Evolutionary conservation across 2,113 vertebrate genomes (phyloP).

Genomic region (Eubucco bourcierii): DNA sequence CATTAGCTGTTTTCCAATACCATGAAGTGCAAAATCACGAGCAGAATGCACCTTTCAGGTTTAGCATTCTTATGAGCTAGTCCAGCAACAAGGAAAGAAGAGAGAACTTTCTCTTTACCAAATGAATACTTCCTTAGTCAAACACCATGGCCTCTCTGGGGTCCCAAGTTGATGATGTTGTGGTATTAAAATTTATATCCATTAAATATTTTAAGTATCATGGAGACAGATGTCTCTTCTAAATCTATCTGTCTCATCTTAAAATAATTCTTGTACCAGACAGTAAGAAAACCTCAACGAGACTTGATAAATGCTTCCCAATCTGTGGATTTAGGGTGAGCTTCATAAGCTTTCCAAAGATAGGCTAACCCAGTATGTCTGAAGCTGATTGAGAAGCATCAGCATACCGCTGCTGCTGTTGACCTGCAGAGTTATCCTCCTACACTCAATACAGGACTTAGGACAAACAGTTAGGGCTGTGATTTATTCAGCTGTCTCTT

Average conservation of each 20-base stretch:
- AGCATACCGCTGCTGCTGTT: not conserved
- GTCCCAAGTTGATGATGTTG: not conserved
- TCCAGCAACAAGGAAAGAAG: not conserved
- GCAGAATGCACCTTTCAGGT: not conserved
- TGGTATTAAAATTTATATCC: not conserved
- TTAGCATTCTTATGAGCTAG: not conserved
- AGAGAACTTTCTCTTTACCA: not conserved
- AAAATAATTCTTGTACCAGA: constrained; percentile 5
- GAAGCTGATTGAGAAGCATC: not conserved
- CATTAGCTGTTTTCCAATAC: not conserved
- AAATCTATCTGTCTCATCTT: not conserved
- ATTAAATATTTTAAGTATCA: not conserved
- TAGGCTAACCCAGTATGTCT: not conserved
- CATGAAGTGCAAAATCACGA: not conserved
- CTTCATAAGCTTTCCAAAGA: not conserved
- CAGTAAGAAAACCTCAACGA: not conserved
- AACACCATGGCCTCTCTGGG: not conserved
- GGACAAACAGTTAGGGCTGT: not conserved
- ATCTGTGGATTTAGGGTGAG: not conserved
- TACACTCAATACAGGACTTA: not conserved
- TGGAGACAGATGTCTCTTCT: not conserved
- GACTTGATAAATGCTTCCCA: not conserved
- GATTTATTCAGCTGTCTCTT: not conserved
- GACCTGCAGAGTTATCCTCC: not conserved
- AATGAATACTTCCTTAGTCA: not conserved